phyloP scores from a whole-genome alignment of 2,113 vertebrate species.

The Chaetorhynchus papuensis region DNA sequence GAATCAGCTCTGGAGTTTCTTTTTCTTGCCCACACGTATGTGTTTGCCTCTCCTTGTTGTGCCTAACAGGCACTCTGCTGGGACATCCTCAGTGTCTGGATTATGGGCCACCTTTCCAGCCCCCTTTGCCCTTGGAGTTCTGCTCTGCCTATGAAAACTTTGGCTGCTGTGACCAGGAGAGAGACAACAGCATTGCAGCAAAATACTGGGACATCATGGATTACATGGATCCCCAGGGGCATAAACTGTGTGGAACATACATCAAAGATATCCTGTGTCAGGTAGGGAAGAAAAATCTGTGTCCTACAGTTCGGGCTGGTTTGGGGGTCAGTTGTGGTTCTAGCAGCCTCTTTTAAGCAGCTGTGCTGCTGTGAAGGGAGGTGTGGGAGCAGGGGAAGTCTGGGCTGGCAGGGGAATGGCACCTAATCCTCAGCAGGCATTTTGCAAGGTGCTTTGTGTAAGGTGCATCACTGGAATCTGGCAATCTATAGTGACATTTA shows the following conservation, averaged over 20 bases:
- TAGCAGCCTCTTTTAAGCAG: neutral
- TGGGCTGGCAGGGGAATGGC: neutral
- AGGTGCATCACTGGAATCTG: neutral
- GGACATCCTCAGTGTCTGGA: constrained; percentile 86
- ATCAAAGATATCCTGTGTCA: constrained; percentile 86
- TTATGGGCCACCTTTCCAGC: constrained; percentile 80
- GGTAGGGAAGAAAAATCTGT: constrained; percentile 63
- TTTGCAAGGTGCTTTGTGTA: neutral
- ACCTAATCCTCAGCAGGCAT: neutral
- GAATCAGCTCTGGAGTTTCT: neutral
- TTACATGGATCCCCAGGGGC: constrained; percentile 54
- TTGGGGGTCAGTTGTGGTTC: neutral
- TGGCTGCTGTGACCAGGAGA: constrained; percentile 81
- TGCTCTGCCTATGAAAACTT: constrained; percentile 79
- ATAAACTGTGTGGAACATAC: constrained; percentile 68
- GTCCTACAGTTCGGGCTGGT: neutral
- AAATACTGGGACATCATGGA: constrained; percentile 79
- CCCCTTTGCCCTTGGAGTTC: constrained; percentile 76
- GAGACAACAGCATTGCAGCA: constrained; percentile 74
- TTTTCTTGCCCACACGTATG: neutral
- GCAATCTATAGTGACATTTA: neutral
- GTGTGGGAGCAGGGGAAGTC: neutral
- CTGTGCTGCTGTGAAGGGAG: neutral
- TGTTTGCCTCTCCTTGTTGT: neutral
- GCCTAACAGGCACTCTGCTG: constrained; percentile 2